phyloP scores from a whole-genome alignment of 2,797 vertebrate genomes.

The Danio aesculapii region DNA sequence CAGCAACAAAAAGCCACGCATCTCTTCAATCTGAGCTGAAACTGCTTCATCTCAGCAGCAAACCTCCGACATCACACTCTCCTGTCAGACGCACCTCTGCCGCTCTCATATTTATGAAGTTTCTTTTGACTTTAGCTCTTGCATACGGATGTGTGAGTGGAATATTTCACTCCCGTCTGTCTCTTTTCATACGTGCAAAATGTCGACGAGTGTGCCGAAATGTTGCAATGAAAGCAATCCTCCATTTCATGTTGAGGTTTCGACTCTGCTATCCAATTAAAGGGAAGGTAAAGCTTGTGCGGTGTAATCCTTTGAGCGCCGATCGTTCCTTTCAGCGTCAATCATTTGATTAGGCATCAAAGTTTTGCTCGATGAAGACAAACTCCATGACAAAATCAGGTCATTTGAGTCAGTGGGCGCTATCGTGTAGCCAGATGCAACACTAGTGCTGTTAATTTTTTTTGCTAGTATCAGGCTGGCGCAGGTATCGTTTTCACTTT shows the following conservation, averaged over 20 bases:
- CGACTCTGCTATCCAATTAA: constrained; percentile 50
- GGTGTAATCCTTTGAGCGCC: constrained; percentile 39
- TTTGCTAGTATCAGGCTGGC: too few relatives aligned
- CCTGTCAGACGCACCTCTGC: constrained; percentile 26
- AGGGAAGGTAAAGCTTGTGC: constrained; percentile 8
- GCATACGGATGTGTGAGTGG: constrained; percentile 23
- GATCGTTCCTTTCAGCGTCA: constrained; percentile 34
- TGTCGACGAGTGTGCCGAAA: constrained; percentile 31
- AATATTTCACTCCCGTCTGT: constrained; percentile 4
- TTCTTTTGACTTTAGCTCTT: constrained; percentile 37
- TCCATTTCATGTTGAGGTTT: constrained; percentile 31
- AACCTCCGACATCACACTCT: constrained; percentile 79
- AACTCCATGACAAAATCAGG: constrained; percentile 25
- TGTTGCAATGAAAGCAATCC: constrained; percentile 32
- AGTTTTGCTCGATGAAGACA: constrained; percentile 53
- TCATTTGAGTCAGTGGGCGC: constrained; percentile 2
- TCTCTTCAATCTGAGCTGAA: constrained; percentile 74
- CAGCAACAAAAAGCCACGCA: constrained; percentile 78
- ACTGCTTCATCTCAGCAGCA: constrained; percentile 77
- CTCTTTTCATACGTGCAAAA: constrained; percentile 26
- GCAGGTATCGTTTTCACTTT: too few relatives aligned
- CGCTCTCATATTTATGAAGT: constrained; percentile 30
- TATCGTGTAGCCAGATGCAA: not conserved
- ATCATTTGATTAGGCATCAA: constrained; percentile 43
- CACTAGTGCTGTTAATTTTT: too few relatives aligned